Conservation (phyloP, 2,113 vertebrate species). For the Pholis gunnellus region DNA sequence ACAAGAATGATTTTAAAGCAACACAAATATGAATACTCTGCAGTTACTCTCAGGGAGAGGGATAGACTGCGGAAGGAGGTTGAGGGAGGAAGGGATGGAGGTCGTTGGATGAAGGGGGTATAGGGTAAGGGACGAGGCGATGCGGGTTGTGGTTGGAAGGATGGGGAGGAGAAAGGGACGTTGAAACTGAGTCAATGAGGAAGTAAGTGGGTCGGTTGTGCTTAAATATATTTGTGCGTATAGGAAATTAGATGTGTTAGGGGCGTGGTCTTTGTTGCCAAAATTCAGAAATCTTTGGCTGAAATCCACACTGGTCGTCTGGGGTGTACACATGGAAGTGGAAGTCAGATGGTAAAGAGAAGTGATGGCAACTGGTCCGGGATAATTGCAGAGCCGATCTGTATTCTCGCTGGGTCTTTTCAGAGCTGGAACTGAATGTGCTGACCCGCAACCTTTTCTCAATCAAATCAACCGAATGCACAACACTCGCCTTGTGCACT, state of each 20-base stretch:
- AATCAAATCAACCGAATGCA: slow-evolving; percentile 34
- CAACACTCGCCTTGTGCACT: slow-evolving; percentile 5
- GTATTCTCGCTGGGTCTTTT: slow-evolving; percentile 35
- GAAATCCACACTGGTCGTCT: not conserved
- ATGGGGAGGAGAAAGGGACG: too few relatives aligned
- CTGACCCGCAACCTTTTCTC: slow-evolving; percentile 35
- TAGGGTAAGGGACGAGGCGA: too few relatives aligned
- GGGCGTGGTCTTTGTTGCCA: not conserved
- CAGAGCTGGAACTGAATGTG: slow-evolving; percentile 27
- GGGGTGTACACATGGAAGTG: not conserved
- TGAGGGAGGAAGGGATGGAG: too few relatives aligned
- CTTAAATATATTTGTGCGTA: too few relatives aligned
- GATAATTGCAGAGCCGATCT: slow-evolving; percentile 30
- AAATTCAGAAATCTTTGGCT: slow-evolving; percentile 17
- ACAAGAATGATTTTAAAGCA: slow-evolving; percentile 8
- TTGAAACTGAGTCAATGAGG: not conserved
- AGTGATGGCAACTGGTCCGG: slow-evolving; percentile 9
- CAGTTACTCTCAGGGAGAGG: not conserved
- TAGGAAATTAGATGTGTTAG: too few relatives aligned
- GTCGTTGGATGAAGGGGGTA: too few relatives aligned
- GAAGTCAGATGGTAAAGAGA: slow-evolving; percentile 18
- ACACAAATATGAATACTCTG: slow-evolving; percentile 20
- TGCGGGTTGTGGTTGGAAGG: too few relatives aligned
- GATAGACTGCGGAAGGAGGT: too few relatives aligned
- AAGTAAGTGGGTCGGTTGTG: not conserved